Evolutionary conservation across 1,140 invertebrate genomes (phyloP).

Genomic region (Thalassaphorura encarpata): DNA sequence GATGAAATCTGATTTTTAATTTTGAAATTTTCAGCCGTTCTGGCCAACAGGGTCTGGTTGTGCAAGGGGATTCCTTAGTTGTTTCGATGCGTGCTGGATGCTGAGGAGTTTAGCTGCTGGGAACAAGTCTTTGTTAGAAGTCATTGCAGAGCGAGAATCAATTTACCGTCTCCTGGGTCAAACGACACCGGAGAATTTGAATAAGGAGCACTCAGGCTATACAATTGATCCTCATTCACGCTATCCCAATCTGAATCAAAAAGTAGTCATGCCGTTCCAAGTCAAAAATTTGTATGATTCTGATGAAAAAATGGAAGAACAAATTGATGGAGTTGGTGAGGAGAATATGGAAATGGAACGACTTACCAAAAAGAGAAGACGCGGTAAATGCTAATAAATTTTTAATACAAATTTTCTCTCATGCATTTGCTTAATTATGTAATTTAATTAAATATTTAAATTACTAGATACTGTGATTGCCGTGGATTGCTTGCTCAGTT

Average conservation of each 20-base stretch:
- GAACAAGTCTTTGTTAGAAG: slow-evolving; percentile 56
- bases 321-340: slow-evolving; percentile 36
- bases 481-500: slow-evolving; percentile 60
- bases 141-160: slow-evolving; percentile 87
- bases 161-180: slow-evolving; percentile 84
- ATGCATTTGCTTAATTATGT: not conserved
- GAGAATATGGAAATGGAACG: slow-evolving; percentile 32
- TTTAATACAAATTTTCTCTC: not conserved
- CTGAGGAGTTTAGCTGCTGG: slow-evolving; percentile 71
- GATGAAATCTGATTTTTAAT: slow-evolving; percentile 1
- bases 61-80: slow-evolving; percentile 90
- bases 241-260: slow-evolving; percentile 47
- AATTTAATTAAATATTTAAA: slow-evolving; percentile 1
- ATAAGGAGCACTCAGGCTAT: slow-evolving; percentile 75
- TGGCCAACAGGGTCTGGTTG: slow-evolving; percentile 61
- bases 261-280: slow-evolving; percentile 54
- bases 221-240: slow-evolving; percentile 79
- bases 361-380: slow-evolving; percentile 24
- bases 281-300: slow-evolving; percentile 40
- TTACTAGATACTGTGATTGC: slow-evolving; percentile 52
- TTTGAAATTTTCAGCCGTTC: slow-evolving; percentile 22
- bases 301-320: slow-evolving; percentile 29
- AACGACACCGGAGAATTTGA: slow-evolving; percentile 91
- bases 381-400: slow-evolving; percentile 8
- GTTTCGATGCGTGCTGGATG: slow-evolving; percentile 93